These are phyloP conservation scores for Dorcus hopei DNA, from an alignment of 2,888 invertebrate species.

Conservation along the genomic window DNA sequence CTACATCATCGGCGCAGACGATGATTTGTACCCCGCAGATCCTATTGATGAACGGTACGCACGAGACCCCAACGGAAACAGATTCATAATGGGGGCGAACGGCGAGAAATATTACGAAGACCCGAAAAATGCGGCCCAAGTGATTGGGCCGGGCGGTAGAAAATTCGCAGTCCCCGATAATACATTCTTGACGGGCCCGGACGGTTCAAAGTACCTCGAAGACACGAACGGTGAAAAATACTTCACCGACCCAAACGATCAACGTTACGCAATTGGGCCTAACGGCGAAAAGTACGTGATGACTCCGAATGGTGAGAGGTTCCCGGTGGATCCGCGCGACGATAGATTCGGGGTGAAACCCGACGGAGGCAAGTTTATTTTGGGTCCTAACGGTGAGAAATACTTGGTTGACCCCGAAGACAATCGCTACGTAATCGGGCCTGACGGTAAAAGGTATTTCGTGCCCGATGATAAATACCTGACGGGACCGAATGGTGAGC, in stretches of 20 bases:
- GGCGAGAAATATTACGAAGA: slow-evolving; percentile 13
- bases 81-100: slow-evolving; percentile 11
- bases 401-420: slow-evolving; percentile 10
- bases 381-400: slow-evolving; percentile 10
- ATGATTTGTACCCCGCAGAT: slow-evolving; percentile 7
- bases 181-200: slow-evolving; percentile 9
- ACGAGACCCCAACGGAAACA: slow-evolving; percentile 10
- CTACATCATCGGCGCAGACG: slow-evolving; percentile 10
- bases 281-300: slow-evolving; percentile 9
- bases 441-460: slow-evolving; percentile 5
- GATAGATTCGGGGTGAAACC: slow-evolving; percentile 12
- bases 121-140: slow-evolving; percentile 7
- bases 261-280: slow-evolving; percentile 11
- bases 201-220: slow-evolving; percentile 7
- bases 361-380: slow-evolving; percentile 7
- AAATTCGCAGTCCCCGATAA: slow-evolving; percentile 11
- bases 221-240: slow-evolving; percentile 10
- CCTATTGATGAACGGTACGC: slow-evolving; percentile 11
- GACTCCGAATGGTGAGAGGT: slow-evolving; percentile 10
- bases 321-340: slow-evolving; percentile 6
- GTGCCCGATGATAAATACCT: slow-evolving; percentile 11
- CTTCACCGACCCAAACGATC: slow-evolving; percentile 10
- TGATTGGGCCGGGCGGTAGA: slow-evolving; percentile 10
- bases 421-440: slow-evolving; percentile 9
- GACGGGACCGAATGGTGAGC: slow-evolving; percentile 6